Base-by-base conservation (phyloP, 2,113 vertebrate species). In the Pterocles orientalis region DNA sequence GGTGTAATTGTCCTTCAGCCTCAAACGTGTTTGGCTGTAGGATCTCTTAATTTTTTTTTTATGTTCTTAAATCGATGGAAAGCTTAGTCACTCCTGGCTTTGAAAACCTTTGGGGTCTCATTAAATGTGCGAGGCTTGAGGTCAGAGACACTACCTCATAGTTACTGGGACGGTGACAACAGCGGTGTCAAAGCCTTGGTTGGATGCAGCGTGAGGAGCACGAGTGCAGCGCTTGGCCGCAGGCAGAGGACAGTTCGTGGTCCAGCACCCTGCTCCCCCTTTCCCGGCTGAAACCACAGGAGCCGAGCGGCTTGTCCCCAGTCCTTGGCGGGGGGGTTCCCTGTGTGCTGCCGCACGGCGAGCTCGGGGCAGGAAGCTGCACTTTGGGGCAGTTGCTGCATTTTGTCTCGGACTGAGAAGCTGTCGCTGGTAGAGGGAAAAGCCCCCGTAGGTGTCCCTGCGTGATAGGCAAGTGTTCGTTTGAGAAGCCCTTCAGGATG, bases 121-220 rank as follows among this genome's bases (percentile, higher is more conserved):
- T 94, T 92, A 95, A 94, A 94, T 31, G 69, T 15, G 26, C 18
- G 10, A 85, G 70, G 84, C 62, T 61, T 82, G 85, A 95, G 91
- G 54, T 97, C 90, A 95, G 91, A 95, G 95, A 92, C 91, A 47
- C 89, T 94, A 86, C 87, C 90, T 97, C 94, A 94, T 94, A 36
- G 68, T 82, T 80, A 84, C 88, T 87, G 94, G 91, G 93, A 3
- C 51, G 95, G 92, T 70, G 93, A 94, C 88, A 77, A 1, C 39
- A 31, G 12, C 16, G 6, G 26, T 68, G 83, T 73, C 71, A 43
- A 12, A 91, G 58, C 34, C 2, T 54, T 1, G 3, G 43, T 43
- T 65, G 28, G 3, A 26, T 19, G 6, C 54, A 12, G 48, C 1
- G 1, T 1, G 56, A 88, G 72, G 26, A 68, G 45, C 72, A 34